Evolutionary conservation across 2,888 invertebrate species (phyloP).

Genomic region (Amphipoea lucens): DNA sequence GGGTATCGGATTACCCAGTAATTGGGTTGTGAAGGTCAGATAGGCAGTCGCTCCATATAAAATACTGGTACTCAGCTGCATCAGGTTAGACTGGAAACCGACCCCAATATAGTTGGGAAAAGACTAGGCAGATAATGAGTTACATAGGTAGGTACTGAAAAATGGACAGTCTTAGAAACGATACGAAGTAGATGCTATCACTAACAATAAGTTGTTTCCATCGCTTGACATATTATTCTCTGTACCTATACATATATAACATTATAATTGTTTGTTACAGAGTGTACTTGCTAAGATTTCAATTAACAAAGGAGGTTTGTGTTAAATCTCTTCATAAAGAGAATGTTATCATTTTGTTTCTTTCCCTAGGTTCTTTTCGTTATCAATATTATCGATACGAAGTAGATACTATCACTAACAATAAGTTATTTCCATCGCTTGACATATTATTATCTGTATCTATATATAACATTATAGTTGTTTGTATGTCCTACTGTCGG

Average conservation of each 20-base stretch:
- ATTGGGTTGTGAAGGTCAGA: not conserved
- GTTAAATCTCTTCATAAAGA: not conserved
- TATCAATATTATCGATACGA: slow-evolving; percentile 22
- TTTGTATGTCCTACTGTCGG: not conserved
- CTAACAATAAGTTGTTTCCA: not conserved
- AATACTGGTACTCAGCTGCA: not conserved
- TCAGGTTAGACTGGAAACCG: too few species aligned
- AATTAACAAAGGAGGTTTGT: not conserved
- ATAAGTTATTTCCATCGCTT: slow-evolving; percentile 9
- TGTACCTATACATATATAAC: not conserved
- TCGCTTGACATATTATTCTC: slow-evolving; percentile 9
- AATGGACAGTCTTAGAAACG: too few species aligned
- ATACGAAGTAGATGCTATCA: slow-evolving; percentile 1
- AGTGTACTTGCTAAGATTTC: not conserved
- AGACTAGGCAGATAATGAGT: too few species aligned
- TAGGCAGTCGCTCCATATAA: not conserved
- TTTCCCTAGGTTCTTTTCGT: not conserved
- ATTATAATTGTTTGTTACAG: not conserved
- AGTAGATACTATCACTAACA: slow-evolving; percentile 2
- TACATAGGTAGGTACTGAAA: not conserved
- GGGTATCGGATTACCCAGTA: not conserved
- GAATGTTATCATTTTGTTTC: not conserved
- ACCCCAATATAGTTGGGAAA: too few species aligned
- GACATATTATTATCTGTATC: not conserved
- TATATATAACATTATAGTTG: not conserved